Conservation (phyloP, 2,888 invertebrate genomes). For the Sussaba pulchella region DNA sequence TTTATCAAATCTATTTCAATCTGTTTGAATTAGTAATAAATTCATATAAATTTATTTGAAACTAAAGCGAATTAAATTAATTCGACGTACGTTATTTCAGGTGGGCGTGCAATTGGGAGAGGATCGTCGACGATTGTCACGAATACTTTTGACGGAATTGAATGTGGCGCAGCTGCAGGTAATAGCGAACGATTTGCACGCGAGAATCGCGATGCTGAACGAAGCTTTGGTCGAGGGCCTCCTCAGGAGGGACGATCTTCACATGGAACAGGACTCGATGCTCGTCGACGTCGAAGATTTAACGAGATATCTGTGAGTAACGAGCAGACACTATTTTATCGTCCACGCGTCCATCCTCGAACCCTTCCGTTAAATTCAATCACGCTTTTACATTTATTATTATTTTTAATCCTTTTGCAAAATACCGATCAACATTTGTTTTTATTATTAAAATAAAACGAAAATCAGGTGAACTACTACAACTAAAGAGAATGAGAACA, state of each 20-base stretch:
- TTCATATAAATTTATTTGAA: too few relatives aligned
- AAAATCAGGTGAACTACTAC: too few relatives aligned
- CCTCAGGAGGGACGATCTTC: slow-evolving; percentile 96
- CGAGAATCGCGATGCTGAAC: slow-evolving; percentile 96
- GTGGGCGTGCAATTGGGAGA: slow-evolving; percentile 93
- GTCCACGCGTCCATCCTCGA: too few relatives aligned
- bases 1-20: too few relatives aligned
- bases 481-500: too few relatives aligned
- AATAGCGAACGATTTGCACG: slow-evolving; percentile 97
- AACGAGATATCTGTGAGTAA: slow-evolving; percentile 93
- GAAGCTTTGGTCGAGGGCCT: slow-evolving; percentile 95
- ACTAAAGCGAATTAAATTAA: too few relatives aligned
- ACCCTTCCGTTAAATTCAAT: slow-evolving; percentile 4
- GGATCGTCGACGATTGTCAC: slow-evolving; percentile 92
- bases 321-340: slow-evolving; percentile 22
- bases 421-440: neutral
- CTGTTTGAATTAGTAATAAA: too few relatives aligned
- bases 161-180: slow-evolving; percentile 97
- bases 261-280: slow-evolving; percentile 99
- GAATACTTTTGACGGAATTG: slow-evolving; percentile 95
- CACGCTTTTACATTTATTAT: neutral
- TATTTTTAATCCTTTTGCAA: neutral
- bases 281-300: slow-evolving; percentile 98
- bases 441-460: too few relatives aligned
- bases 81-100: slow-evolving; percentile 84